A percentile compares a stretch with the other conserved stretches of the same genome.
Conservation (phyloP, 2,113 vertebrate species). For the Pelecanus crispus region DNA sequence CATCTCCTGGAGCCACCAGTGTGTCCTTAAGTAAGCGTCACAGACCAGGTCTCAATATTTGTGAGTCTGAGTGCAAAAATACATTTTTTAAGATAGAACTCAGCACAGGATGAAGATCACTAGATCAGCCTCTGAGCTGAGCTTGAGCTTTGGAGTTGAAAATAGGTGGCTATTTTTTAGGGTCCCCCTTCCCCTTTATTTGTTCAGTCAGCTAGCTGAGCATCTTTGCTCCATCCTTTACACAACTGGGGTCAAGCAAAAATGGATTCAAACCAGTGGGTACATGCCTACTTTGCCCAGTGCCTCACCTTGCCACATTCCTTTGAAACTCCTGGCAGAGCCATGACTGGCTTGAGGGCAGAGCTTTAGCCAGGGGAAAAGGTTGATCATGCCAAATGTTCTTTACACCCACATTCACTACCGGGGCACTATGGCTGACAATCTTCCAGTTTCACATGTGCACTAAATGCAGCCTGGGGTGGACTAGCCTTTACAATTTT, state of each 20-base stretch:
- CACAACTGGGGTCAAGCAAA: not conserved
- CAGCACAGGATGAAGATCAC: not conserved
- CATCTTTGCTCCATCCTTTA: not conserved
- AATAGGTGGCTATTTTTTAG: not conserved
- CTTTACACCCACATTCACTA: not conserved
- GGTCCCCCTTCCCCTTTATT: not conserved
- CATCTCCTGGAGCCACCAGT: not conserved
- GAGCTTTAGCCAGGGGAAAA: not conserved
- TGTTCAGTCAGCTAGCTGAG: not conserved
- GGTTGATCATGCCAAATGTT: not conserved
- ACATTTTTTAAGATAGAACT: not conserved
- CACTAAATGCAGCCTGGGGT: not conserved
- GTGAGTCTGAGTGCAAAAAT: not conserved
- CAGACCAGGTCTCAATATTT: not conserved
- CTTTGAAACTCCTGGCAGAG: not conserved
- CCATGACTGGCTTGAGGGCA: not conserved
- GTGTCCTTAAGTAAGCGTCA: not conserved
- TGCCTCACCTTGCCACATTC: not conserved
- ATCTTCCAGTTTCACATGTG: not conserved
- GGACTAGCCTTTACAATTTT: not conserved
- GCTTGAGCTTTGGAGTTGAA: not conserved
- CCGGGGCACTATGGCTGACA: not conserved
- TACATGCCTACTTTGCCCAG: not conserved
- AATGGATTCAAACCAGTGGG: not conserved
- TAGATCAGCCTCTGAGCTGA: not conserved